A percentile compares a stretch with the other conserved stretches of the same genome.
phyloP scores from a whole-genome alignment of 2,113 vertebrate species.

The Channa maculata region DNA sequence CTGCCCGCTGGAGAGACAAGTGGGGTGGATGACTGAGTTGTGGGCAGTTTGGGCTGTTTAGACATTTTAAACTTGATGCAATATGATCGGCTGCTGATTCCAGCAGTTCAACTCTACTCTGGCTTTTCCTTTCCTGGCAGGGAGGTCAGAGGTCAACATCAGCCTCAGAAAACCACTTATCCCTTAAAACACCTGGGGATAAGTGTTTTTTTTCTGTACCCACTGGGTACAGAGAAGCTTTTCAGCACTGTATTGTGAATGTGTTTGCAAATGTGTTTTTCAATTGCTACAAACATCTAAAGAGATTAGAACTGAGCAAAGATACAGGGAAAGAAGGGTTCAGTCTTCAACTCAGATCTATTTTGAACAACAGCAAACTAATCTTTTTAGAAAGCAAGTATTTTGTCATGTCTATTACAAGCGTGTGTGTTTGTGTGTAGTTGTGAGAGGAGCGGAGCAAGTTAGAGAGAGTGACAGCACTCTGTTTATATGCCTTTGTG shows the following conservation, averaged over 20 bases:
- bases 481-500: conserved; percentile 34
- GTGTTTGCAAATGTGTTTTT: not conserved
- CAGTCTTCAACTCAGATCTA: not conserved
- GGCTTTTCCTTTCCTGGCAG: not conserved
- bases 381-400: conserved; percentile 16
- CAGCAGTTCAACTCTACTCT: not conserved
- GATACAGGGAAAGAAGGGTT: not conserved
- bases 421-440: not conserved
- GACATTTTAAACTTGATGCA: not conserved
- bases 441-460: not conserved
- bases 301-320: not conserved
- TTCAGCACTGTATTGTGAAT: too few species aligned
- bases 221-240: not conserved
- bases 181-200: too few species aligned
- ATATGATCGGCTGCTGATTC: not conserved
- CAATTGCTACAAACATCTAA: not conserved
- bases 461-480: conserved; percentile 11
- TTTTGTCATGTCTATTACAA: conserved; percentile 1
- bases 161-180: not conserved
- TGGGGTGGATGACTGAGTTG: conserved; percentile 6
- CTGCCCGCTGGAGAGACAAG: conserved; percentile 30
- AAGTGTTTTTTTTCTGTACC: not conserved
- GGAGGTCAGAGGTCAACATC: conserved; percentile 31
- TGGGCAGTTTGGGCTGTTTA: not conserved
- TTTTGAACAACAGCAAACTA: not conserved